These are phyloP conservation scores for Otus sunia DNA, from an alignment of 2,113 vertebrate genomes.

Conservation along the genomic window DNA sequence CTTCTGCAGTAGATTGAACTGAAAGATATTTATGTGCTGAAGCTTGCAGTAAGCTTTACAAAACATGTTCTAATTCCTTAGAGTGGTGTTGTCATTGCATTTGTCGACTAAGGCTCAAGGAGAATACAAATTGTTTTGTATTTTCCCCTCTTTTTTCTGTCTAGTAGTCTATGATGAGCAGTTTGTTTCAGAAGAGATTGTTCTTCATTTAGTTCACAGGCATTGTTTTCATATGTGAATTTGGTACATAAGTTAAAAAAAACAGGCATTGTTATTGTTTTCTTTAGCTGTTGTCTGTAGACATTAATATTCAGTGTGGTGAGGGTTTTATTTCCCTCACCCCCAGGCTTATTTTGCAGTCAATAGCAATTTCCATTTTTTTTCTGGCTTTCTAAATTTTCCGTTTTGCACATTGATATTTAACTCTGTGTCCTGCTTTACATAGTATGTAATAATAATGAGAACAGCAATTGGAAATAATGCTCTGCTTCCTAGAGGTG, in stretches of 20 bases:
- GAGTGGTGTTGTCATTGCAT: background rate
- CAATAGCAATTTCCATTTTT: background rate
- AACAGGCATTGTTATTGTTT: background rate
- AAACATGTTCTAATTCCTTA: background rate
- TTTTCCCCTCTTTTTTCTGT: background rate
- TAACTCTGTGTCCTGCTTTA: conserved; percentile 25
- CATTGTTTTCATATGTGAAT: background rate
- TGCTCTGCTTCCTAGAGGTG: background rate
- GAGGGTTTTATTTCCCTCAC: background rate
- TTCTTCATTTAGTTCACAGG: background rate
- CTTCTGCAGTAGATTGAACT: background rate
- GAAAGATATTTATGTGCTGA: background rate
- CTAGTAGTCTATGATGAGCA: background rate
- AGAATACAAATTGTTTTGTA: background rate
- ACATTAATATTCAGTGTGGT: background rate
- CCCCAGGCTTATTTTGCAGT: conserved; percentile 4
- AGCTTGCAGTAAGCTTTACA: background rate
- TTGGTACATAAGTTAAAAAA: background rate
- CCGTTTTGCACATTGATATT: background rate
- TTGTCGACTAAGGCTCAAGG: background rate
- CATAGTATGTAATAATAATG: background rate
- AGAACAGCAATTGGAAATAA: background rate
- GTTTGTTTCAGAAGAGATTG: background rate
- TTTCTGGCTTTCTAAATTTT: background rate
- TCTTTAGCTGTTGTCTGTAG: background rate